A percentile compares a stretch with the other conserved stretches of the same genome.
phyloP scores from a whole-genome alignment of 1,140 invertebrate genomes.

The Cyrtorhinus lividipennis region DNA sequence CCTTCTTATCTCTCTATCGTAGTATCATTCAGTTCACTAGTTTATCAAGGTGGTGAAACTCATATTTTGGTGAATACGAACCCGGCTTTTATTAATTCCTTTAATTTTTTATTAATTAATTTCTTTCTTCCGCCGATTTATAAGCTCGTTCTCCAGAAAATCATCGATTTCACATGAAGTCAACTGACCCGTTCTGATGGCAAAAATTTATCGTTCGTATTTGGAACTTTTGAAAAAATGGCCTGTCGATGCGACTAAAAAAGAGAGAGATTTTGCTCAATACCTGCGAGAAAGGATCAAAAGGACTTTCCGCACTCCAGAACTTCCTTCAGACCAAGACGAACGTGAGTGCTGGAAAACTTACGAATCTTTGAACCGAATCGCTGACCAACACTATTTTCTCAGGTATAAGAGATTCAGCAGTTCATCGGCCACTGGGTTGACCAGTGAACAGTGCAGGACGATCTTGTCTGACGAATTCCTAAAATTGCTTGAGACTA shows the following conservation, averaged over 20 bases:
- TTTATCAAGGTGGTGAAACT: too few species aligned
- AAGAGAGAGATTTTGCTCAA: constrained; percentile 57
- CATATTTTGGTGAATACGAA: too few species aligned
- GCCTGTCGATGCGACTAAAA: constrained; percentile 58
- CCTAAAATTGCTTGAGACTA: constrained; percentile 32
- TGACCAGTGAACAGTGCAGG: constrained; percentile 53
- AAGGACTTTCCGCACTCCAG: constrained; percentile 43
- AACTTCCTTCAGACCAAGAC: constrained; percentile 35
- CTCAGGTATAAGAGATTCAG: constrained; percentile 43
- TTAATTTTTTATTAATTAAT: too few species aligned
- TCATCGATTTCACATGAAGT: too few species aligned
- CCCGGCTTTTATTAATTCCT: too few species aligned
- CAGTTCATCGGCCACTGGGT: constrained; percentile 47
- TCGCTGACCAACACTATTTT: constrained; percentile 52
- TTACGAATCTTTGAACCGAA: constrained; percentile 47
- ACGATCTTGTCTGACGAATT: constrained; percentile 53
- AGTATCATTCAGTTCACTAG: too few species aligned
- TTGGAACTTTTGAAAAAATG: constrained; percentile 59
- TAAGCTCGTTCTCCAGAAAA: too few species aligned
- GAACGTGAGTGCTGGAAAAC: constrained; percentile 45
- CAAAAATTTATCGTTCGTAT: constrained; percentile 53
- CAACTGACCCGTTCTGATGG: too few species aligned
- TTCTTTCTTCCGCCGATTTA: too few species aligned
- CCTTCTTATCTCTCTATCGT: too few species aligned
- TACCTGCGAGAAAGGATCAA: constrained; percentile 54